These are phyloP conservation scores for Heterodera filipjevi DNA, from an alignment of 2,888 invertebrate genomes.

Conservation along the genomic window DNA sequence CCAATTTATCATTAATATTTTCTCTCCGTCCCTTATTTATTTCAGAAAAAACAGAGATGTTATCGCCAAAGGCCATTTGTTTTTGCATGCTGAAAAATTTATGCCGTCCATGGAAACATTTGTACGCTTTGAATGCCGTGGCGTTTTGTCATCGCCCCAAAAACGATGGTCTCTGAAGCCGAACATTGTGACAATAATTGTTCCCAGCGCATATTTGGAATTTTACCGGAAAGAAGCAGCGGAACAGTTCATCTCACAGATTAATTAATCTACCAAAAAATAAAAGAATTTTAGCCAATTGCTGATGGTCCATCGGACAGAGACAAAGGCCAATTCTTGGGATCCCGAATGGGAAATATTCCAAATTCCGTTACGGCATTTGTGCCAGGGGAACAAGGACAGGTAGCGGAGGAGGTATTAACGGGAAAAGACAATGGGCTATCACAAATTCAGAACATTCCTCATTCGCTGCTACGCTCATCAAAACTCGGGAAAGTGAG, in stretches of 20 bases:
- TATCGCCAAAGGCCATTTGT: conserved; percentile 5
- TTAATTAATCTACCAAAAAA: not conserved
- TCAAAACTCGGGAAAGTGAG: not conserved
- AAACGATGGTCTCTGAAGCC: conserved; percentile 8
- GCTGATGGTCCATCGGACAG: conserved; percentile 7
- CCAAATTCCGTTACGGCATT: conserved; percentile 7
- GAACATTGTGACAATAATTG: not conserved
- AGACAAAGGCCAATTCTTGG: conserved; percentile 13
- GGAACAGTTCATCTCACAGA: not conserved
- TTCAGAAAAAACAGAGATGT: conserved; percentile 14
- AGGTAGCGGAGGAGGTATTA: too few species aligned
- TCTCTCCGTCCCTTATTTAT: too few species aligned
- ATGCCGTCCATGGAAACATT: not conserved
- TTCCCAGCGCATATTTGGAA: not conserved
- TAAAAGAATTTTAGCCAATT: not conserved
- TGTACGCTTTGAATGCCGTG: conserved; percentile 3
- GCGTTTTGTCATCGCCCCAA: conserved; percentile 9
- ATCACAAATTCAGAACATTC: not conserved
- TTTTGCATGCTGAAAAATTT: not conserved
- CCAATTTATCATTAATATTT: not conserved
- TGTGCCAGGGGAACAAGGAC: not conserved
- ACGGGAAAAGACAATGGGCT: not conserved
- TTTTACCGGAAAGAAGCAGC: not conserved
- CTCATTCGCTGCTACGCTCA: not conserved
- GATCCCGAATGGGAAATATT: conserved; percentile 2